Evolutionary conservation across 2,113 vertebrate species (phyloP).

Genomic region (Sinocyclocheilus rhinocerous): DNA sequence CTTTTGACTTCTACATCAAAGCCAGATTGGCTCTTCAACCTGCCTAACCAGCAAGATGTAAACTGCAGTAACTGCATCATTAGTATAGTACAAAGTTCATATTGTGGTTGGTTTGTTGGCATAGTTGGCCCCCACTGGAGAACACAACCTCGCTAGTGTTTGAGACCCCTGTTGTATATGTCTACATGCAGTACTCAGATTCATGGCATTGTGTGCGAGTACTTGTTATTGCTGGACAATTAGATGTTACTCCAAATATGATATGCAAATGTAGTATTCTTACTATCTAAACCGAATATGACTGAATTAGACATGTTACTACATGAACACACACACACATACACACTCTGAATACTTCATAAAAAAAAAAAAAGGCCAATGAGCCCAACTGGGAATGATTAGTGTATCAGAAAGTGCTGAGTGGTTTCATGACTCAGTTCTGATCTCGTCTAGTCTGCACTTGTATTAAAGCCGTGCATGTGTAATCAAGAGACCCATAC

Average conservation of each 20-base stretch:
- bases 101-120: too few species aligned
- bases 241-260: neutral
- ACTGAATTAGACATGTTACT: neutral
- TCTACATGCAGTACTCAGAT: too few species aligned
- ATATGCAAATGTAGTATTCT: neutral
- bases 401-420: slow-evolving; percentile 16
- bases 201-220: neutral
- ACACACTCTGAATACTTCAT: neutral
- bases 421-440: neutral
- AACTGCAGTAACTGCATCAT: too few species aligned
- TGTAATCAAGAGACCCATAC: slow-evolving; percentile 13
- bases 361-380: neutral
- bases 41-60: too few species aligned
- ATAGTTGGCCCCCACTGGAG: too few species aligned
- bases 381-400: neutral
- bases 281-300: neutral
- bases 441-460: neutral
- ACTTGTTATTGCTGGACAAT: too few species aligned
- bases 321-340: neutral
- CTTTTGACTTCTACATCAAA: too few species aligned
- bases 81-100: too few species aligned
- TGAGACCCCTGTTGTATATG: too few species aligned
- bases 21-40: too few species aligned
- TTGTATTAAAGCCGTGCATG: neutral
- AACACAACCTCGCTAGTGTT: too few species aligned